Evolutionary conservation across 1,140 invertebrate species (phyloP).

Genomic region (Apocrypta bakeri): DNA sequence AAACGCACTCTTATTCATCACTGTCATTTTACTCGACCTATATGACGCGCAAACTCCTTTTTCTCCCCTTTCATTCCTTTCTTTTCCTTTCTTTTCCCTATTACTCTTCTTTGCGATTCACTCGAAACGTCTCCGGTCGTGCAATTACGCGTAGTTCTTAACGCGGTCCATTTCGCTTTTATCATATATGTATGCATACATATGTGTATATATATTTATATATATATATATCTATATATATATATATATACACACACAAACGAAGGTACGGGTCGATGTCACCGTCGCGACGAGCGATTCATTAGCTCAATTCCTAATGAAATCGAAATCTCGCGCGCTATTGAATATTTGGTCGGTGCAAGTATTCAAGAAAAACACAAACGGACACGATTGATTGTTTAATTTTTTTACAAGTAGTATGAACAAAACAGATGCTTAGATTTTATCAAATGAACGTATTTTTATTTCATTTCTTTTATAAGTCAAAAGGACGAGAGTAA

Average conservation of each 20-base stretch:
- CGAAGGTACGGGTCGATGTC: not conserved
- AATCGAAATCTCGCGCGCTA: too few species aligned
- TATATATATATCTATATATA: not conserved
- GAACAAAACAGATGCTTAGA: not conserved
- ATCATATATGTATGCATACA: not conserved
- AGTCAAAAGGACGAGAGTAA: not conserved
- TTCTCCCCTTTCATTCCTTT: too few species aligned
- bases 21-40: too few species aligned
- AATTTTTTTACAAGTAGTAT: not conserved
- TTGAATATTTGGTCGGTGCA: too few species aligned
- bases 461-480: constrained; percentile 20
- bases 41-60: too few species aligned
- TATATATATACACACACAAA: not conserved
- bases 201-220: constrained; percentile 9
- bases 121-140: not conserved
- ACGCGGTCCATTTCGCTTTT: not conserved
- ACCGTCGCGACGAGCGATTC: not conserved
- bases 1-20: too few species aligned
- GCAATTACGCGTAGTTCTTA: not conserved
- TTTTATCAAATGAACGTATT: constrained; percentile 28
- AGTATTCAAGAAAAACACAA: too few species aligned
- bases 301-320: too few species aligned
- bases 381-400: not conserved
- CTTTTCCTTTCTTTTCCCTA: not conserved
- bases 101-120: not conserved